Conservation (phyloP, 2,888 invertebrate genomes). For the Acanthosepion lycidas region DNA sequence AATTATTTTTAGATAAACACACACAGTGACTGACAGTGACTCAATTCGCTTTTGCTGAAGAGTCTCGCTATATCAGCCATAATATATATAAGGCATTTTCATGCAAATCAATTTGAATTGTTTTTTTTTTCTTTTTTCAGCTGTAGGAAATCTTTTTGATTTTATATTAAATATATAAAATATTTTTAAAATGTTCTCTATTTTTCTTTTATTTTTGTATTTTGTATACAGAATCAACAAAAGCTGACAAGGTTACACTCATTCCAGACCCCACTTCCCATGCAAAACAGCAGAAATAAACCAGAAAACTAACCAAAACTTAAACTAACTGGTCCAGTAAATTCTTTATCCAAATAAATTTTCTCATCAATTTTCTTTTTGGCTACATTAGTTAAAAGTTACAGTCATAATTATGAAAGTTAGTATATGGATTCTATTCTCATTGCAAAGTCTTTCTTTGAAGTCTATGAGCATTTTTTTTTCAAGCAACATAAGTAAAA, state of each 20-base stretch:
- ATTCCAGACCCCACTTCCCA: background rate
- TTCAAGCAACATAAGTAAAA: no score
- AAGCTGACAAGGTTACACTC: background rate
- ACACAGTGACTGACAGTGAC: no score
- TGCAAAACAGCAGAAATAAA: background rate
- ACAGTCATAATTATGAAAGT: background rate
- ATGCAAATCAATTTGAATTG: background rate
- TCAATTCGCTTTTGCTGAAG: no score
- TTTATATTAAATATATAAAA: no score
- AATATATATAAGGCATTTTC: background rate
- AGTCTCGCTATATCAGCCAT: no score
- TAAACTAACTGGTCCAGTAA: no score
- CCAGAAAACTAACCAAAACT: background rate
- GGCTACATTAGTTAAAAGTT: background rate
- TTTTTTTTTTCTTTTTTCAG: background rate
- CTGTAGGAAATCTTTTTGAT: no score
- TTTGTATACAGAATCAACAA: constrained; percentile 4
- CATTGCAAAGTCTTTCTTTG: no score
- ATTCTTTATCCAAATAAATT: background rate
- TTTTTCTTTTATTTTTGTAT: background rate
- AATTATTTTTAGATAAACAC: no score
- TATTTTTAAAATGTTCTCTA: background rate
- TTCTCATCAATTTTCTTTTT: background rate
- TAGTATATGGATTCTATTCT: no score
- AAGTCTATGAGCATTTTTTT: no score